Evolutionary conservation across 2,797 vertebrate species (phyloP).

Genomic region (Lerista edwardsae): DNA sequence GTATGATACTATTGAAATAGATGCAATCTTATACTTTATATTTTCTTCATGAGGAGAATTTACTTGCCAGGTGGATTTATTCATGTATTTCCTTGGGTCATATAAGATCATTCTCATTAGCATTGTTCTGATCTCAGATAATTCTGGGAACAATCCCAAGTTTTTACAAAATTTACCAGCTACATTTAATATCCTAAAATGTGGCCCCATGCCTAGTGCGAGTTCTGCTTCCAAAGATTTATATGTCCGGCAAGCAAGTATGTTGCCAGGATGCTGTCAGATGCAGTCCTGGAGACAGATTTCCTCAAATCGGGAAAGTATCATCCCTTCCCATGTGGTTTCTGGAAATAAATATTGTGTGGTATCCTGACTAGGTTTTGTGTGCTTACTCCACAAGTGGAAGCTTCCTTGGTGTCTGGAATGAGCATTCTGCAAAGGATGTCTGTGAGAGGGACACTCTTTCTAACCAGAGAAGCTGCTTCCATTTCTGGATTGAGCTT

Average conservation of each 20-base stretch:
- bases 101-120: conserved; percentile 18
- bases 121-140: conserved; percentile 16
- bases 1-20: background rate
- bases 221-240: background rate
- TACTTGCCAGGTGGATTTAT: conserved; percentile 10
- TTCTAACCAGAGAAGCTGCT: no score
- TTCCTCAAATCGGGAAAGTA: background rate
- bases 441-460: no score
- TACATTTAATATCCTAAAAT: conserved; percentile 10
- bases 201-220: background rate
- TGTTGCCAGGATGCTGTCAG: background rate
- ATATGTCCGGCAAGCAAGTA: background rate
- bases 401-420: no score
- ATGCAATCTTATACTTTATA: background rate
- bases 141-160: conserved; percentile 27
- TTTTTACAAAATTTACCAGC: conserved; percentile 11
- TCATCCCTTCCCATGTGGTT: background rate
- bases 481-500: no score
- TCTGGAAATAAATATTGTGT: background rate
- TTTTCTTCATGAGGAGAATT: background rate
- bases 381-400: no score
- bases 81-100: background rate
- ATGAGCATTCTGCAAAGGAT: no score
- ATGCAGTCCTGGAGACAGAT: background rate
- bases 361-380: no score